Base-by-base conservation (phyloP, 2,797 vertebrate species). In the Mus spretus region DNA sequence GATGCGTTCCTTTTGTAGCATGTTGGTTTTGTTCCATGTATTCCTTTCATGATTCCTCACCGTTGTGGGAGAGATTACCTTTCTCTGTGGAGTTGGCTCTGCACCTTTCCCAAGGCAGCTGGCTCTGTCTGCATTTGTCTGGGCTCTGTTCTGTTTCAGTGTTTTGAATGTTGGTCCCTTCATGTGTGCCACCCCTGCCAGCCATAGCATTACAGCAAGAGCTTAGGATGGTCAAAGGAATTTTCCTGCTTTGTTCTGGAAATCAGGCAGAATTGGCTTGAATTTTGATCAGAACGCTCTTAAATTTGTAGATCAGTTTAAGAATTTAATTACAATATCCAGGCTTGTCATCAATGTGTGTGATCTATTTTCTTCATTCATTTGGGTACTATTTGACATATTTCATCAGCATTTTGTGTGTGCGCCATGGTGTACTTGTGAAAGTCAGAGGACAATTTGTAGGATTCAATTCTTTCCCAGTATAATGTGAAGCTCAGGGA, bases 1-100 rank as follows among this genome's bases (percentile, higher is more conserved):
- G 87, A 50, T 65, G 55, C 84, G 20, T 88, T 96, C 75, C 81
- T 88, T 90, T 94, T 94, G 10, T 65, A 86, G 61, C 7, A 13
- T 82, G 57, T 65, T 59, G 67, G 44, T 84, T 80, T 80, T 67
- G 22, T 82, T 22, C 77, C 34, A 75, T 31, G 44, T 88, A 8
- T 19, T 85, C 26, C 4, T 67, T 6, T 55, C 84, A n/a, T 4
- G 14, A 19, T 24, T 50, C 22, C n/a, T 17, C 70, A 47, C 3
- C 19, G 2, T 3, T 28, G 50, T 44, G 50, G 26, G 28, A 78
- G 90, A 70, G 53, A 53, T 26, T 24, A 6, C 74, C 24, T 96
- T 85, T 92, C 20, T 65, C 24, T 50, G 7, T 82, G 86, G n/a
- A 86, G 81, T 40, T 83, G 77, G 67, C 59, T 92, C 90, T 90